Conservation (phyloP, 37 sponge, comb jelly and placozoan genomes). For the Spongilla lacustris region DNA sequence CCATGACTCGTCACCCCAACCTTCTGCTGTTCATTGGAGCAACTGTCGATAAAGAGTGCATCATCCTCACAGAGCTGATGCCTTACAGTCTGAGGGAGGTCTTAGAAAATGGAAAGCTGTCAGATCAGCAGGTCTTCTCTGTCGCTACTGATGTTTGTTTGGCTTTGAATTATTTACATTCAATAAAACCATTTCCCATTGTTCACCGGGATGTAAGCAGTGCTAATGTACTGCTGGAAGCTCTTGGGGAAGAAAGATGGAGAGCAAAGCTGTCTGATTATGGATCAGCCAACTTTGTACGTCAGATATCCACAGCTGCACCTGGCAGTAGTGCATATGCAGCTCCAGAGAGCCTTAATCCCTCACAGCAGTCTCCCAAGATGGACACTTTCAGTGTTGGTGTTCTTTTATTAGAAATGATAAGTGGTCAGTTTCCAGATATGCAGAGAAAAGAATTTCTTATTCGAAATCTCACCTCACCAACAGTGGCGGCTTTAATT, state of each 20-base stretch:
- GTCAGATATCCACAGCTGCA: conserved; percentile 15
- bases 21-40: conserved; percentile 70
- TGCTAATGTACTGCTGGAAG: conserved; percentile 48
- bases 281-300: conserved; percentile 67
- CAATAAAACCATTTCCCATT: conserved; percentile 48
- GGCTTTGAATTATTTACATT: conserved; percentile 68
- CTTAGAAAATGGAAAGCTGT: conserved; percentile 6
- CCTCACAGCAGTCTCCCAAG: conserved; percentile 44
- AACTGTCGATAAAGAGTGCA: not conserved
- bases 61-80: conserved; percentile 71
- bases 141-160: conserved; percentile 32
- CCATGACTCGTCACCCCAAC: conserved; percentile 54
- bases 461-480: not conserved
- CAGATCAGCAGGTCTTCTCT: conserved; percentile 4
- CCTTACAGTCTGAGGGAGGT: conserved; percentile 33
- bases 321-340: conserved; percentile 56
- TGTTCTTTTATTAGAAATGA: conserved; percentile 57
- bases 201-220: conserved; percentile 73
- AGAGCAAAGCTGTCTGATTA: conserved; percentile 62
- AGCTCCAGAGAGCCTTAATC: conserved; percentile 50
- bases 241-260: not conserved
- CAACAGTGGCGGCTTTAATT: not conserved
- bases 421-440: conserved; percentile 33
- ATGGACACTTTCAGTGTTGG: conserved; percentile 68
- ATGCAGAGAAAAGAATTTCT: not conserved